Conservation (phyloP, 2,888 invertebrate species). For the Cephus sareptanus region DNA sequence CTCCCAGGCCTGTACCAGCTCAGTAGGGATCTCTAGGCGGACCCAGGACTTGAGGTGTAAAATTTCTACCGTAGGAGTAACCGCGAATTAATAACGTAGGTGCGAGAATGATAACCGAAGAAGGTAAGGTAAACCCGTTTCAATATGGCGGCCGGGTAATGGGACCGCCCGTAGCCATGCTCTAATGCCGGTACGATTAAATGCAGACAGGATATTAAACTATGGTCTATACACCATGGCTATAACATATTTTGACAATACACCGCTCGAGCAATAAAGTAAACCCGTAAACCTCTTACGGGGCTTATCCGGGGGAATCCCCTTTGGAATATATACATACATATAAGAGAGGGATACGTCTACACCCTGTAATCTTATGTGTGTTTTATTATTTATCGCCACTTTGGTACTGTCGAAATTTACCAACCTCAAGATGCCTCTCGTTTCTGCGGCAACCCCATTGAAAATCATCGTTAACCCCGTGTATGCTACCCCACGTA, state of each 20-base stretch:
- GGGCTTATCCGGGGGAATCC: conserved; percentile 39
- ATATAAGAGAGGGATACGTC: conserved; percentile 9
- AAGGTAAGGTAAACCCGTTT: conserved; percentile 38
- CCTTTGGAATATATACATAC: conserved; percentile 18
- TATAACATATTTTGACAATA: conserved; percentile 60
- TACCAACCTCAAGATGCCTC: neutral
- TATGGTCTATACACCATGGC: conserved; percentile 33
- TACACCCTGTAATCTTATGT: conserved; percentile 17
- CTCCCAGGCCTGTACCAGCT: neutral
- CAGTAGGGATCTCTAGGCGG: neutral
- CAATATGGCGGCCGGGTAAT: conserved; percentile 49
- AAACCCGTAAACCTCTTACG: conserved; percentile 54
- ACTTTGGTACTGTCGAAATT: conserved; percentile 2
- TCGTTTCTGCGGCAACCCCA: neutral
- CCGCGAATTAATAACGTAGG: conserved; percentile 43
- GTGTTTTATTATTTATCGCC: conserved; percentile 23
- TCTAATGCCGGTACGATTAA: conserved; percentile 60
- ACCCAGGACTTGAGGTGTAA: neutral
- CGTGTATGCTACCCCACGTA: neutral
- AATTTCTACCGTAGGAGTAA: conserved; percentile 13
- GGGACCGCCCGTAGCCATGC: conserved; percentile 55
- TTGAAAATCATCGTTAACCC: neutral
- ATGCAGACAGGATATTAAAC: conserved; percentile 64
- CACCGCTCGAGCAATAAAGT: conserved; percentile 54
- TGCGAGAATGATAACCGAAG: conserved; percentile 34